phyloP scores from a whole-genome alignment of 1,140 invertebrate species.

The Drosophila yakuba region DNA sequence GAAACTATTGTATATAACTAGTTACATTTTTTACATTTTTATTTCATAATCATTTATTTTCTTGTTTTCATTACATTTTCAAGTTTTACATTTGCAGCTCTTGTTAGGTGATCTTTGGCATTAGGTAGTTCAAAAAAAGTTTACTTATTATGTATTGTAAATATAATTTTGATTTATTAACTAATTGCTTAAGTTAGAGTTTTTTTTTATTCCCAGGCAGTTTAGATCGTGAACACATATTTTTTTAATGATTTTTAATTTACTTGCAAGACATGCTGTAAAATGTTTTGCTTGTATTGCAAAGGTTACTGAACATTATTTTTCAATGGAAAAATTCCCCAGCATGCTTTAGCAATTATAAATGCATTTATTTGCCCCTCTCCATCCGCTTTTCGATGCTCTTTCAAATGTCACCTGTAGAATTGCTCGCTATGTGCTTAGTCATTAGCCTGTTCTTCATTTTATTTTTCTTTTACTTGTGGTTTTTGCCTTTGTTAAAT shows the following conservation, averaged over 20 bases:
- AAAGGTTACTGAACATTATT: constrained; percentile 10
- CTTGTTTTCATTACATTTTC: constrained; percentile 3
- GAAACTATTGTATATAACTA: constrained; percentile 19
- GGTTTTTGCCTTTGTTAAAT: constrained; percentile 11
- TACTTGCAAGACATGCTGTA: not conserved
- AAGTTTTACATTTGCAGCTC: not conserved
- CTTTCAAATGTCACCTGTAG: constrained; percentile 40
- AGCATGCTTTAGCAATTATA: constrained; percentile 10
- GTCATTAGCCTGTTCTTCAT: constrained; percentile 14
- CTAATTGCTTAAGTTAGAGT: too few relatives aligned
- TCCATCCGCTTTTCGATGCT: not conserved
- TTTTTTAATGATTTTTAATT: not conserved
- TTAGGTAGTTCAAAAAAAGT: too few relatives aligned
- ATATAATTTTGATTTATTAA: too few relatives aligned
- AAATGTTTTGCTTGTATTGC: not conserved
- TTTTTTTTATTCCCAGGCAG: not conserved
- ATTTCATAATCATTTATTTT: not conserved
- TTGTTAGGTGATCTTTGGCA: not conserved
- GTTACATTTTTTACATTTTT: not conserved
- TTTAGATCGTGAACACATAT: not conserved
- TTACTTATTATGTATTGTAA: too few relatives aligned
- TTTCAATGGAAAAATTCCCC: not conserved
- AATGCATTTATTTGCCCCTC: constrained; percentile 8
- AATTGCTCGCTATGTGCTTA: constrained; percentile 33
- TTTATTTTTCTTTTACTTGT: not conserved